Evolutionary conservation across 1,140 invertebrate species (phyloP).

Genomic region (Oedothorax gibbosus): DNA sequence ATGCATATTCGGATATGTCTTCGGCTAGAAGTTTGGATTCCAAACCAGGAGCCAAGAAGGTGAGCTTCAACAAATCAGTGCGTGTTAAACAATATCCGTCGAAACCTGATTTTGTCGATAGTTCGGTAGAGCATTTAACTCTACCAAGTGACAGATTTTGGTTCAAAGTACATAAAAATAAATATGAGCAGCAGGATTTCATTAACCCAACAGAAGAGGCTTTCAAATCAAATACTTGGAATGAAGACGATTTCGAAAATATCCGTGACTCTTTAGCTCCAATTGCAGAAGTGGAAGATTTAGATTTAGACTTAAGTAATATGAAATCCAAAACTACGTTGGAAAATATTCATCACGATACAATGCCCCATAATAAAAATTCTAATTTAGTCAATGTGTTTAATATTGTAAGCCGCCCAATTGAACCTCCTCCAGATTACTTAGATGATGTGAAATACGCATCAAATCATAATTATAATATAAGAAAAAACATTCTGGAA

Average conservation of each 20-base stretch:
- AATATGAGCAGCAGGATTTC: not conserved
- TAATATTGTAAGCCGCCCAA: conserved; percentile 14
- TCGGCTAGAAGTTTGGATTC: conserved; percentile 38
- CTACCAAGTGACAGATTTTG: conserved; percentile 56
- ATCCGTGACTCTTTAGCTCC: conserved; percentile 42
- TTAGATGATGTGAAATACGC: conserved; percentile 21
- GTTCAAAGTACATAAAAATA: conserved; percentile 60
- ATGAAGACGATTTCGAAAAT: conserved; percentile 30
- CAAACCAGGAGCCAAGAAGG: conserved; percentile 35
- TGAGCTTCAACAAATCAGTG: conserved; percentile 48
- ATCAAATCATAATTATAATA: not conserved
- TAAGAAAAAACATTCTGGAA: conserved; percentile 5
- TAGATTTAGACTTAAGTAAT: conserved; percentile 9
- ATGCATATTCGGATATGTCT: conserved; percentile 43
- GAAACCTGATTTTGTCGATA: conserved; percentile 30
- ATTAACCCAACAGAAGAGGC: not conserved
- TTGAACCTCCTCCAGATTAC: conserved; percentile 46
- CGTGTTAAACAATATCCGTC: conserved; percentile 47
- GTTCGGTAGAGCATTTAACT: conserved; percentile 33
- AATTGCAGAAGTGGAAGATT: conserved; percentile 51
- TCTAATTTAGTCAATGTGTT: not conserved
- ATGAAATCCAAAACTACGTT: not conserved
- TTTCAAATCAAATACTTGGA: not conserved
- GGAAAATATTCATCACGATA: not conserved
- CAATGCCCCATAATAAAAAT: not conserved